Conservation (phyloP, 2,888 invertebrate species). For the Drosophila cyrtoloma region DNA sequence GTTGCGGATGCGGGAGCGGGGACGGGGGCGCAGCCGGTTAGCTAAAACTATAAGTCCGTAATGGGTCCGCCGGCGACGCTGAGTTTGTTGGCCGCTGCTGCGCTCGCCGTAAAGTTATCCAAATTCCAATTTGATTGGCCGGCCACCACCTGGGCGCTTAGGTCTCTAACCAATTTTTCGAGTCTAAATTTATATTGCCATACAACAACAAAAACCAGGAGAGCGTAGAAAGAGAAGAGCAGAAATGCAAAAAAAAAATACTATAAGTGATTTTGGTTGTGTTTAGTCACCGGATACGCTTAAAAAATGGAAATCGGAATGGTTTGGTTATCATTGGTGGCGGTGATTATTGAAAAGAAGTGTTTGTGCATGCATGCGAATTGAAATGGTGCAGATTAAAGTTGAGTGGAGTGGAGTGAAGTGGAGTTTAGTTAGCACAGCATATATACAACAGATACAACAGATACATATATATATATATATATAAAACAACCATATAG, state of each 20-base stretch:
- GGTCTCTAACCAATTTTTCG: constrained; percentile 85
- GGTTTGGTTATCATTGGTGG: constrained; percentile 30
- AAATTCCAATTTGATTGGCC: constrained; percentile 58
- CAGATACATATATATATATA: constrained; percentile 7
- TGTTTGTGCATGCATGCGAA: constrained; percentile 37
- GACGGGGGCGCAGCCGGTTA: constrained; percentile 44
- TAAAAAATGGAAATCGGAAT: constrained; percentile 9
- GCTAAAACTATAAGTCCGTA: constrained; percentile 85
- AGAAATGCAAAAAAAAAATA: constrained; percentile 62
- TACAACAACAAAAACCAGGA: constrained; percentile 6
- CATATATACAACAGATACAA: constrained; percentile 8
- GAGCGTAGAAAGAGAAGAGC: constrained; percentile 64
- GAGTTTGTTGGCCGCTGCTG: constrained; percentile 66
- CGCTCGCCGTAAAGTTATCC: constrained; percentile 40
- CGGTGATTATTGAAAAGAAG: constrained; percentile 6
- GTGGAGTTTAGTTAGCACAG: constrained; percentile 13
- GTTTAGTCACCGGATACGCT: constrained; percentile 36
- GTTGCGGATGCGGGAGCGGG: constrained; percentile 8
- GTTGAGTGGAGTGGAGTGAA: constrained; percentile 21
- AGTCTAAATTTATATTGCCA: constrained; percentile 81
- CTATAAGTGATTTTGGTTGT: constrained; percentile 37
- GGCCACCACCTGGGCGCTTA: constrained; percentile 75
- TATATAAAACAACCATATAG: constrained; percentile 49
- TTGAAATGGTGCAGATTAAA: constrained; percentile 45
- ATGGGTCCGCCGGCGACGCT: constrained; percentile 84